These are phyloP conservation scores for Coturnix japonica DNA, from an alignment of 2,113 vertebrate genomes.

Conservation along the genomic window DNA sequence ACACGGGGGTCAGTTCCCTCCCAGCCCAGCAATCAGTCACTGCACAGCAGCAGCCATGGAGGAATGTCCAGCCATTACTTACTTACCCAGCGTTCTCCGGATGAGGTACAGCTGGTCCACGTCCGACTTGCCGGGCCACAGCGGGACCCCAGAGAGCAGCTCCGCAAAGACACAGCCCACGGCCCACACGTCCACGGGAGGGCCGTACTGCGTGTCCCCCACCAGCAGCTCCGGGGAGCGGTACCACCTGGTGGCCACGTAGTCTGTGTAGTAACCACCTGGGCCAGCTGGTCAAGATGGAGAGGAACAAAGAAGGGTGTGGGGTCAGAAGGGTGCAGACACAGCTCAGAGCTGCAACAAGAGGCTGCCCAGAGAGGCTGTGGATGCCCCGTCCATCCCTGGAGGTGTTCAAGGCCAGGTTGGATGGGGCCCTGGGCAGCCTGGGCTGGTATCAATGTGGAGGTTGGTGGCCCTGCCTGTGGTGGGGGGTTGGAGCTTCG, in stretches of 20 bases:
- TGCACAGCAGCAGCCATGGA: not conserved
- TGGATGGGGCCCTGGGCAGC: too few relatives aligned
- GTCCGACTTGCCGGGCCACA: slow-evolving; percentile 96
- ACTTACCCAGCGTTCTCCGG: slow-evolving; percentile 89
- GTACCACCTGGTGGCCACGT: slow-evolving; percentile 96
- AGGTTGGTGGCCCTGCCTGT: too few relatives aligned
- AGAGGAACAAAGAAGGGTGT: not conserved
- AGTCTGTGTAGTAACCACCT: slow-evolving; percentile 93
- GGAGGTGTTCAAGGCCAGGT: too few relatives aligned
- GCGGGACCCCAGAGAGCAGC: slow-evolving; percentile 86
- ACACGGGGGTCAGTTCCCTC: not conserved
- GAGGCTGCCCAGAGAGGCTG: too few relatives aligned
- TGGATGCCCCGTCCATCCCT: too few relatives aligned
- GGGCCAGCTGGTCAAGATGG: slow-evolving; percentile 84
- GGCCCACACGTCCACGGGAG: slow-evolving; percentile 95
- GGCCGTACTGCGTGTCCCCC: slow-evolving; percentile 92
- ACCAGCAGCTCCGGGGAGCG: slow-evolving; percentile 92
- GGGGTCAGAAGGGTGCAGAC: not conserved
- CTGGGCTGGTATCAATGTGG: too few relatives aligned
- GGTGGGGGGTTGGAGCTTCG: too few relatives aligned
- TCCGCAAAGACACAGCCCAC: slow-evolving; percentile 94
- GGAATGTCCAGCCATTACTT: not conserved
- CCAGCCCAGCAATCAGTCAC: not conserved
- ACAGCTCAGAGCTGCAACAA: not conserved
- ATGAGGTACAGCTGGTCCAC: slow-evolving; percentile 95